phyloP scores from a whole-genome alignment of 2,888 invertebrate genomes.

The Poecilus cupreus region DNA sequence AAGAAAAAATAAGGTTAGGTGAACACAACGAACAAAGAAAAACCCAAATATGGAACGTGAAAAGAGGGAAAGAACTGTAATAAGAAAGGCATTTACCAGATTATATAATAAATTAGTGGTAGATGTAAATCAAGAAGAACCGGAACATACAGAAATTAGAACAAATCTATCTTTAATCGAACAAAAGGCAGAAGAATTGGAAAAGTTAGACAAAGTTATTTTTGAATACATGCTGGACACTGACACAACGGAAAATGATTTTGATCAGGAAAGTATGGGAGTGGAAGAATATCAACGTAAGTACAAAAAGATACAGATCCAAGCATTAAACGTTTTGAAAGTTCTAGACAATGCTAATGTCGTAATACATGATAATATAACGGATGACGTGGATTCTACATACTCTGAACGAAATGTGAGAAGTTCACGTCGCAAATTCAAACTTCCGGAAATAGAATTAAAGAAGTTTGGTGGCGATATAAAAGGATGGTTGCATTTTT shows the following conservation, averaged over 20 bases:
- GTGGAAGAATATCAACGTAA: not conserved
- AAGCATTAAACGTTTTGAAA: not conserved
- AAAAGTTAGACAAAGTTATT: not conserved
- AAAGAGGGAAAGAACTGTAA: not conserved
- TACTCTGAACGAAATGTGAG: not conserved
- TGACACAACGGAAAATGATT: not conserved
- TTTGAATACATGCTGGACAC: not conserved
- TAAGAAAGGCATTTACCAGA: not conserved
- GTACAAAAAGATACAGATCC: not conserved
- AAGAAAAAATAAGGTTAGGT: not conserved
- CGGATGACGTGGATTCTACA: not conserved
- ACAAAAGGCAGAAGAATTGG: not conserved
- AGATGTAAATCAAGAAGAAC: too few relatives aligned
- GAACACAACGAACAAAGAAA: not conserved
- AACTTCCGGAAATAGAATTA: conserved; percentile 40
- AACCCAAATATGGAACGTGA: conserved; percentile 4
- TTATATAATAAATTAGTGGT: too few relatives aligned
- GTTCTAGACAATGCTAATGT: too few relatives aligned
- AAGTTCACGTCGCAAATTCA: not conserved
- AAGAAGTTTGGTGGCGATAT: too few relatives aligned
- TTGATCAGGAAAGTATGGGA: not conserved
- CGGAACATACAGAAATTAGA: not conserved
- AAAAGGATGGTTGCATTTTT: conserved; percentile 47
- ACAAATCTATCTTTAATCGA: not conserved
- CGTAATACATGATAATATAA: too few relatives aligned